Evolutionary conservation across 1,140 invertebrate genomes (phyloP).

Genomic region (Manduca sexta): DNA sequence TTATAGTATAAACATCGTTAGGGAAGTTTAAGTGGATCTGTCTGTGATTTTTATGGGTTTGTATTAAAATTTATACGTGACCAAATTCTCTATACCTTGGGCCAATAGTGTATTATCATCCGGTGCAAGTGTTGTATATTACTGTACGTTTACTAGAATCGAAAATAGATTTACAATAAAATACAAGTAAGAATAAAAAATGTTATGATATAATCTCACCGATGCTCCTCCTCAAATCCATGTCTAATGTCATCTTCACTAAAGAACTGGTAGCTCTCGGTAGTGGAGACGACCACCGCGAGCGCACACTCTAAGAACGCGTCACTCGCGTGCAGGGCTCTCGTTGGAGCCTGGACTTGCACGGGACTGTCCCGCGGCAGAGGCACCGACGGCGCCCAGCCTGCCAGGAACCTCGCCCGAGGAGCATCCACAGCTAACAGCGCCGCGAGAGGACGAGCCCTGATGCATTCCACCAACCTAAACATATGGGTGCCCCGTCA

Average conservation of each 20-base stretch:
- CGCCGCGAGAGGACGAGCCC: slow-evolving; percentile 75
- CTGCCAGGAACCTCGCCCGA: slow-evolving; percentile 74
- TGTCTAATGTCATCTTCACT: slow-evolving; percentile 83
- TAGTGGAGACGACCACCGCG: slow-evolving; percentile 81
- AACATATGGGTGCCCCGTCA: no score
- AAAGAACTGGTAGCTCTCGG: slow-evolving; percentile 85
- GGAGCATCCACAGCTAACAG: slow-evolving; percentile 79
- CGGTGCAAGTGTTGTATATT: no score
- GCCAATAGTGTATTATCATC: no score
- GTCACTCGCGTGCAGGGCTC: slow-evolving; percentile 80
- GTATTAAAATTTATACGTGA: no score
- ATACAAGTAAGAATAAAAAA: no score
- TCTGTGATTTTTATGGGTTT: no score
- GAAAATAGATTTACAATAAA: no score
- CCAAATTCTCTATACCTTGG: no score
- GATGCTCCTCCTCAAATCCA: slow-evolving; percentile 84
- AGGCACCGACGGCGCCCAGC: slow-evolving; percentile 75
- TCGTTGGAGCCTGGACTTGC: slow-evolving; percentile 74
- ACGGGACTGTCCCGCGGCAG: slow-evolving; percentile 77
- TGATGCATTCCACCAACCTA: slow-evolving; percentile 75
- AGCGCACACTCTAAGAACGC: slow-evolving; percentile 81
- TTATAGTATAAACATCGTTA: no score
- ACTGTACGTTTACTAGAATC: no score
- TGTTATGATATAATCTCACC: slow-evolving; percentile 21
- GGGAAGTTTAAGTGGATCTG: no score